Percentiles rank a stretch among this genome's conserved stretches.
phyloP scores from a whole-genome alignment of 2,113 vertebrate genomes.

The Astur gentilis region DNA sequence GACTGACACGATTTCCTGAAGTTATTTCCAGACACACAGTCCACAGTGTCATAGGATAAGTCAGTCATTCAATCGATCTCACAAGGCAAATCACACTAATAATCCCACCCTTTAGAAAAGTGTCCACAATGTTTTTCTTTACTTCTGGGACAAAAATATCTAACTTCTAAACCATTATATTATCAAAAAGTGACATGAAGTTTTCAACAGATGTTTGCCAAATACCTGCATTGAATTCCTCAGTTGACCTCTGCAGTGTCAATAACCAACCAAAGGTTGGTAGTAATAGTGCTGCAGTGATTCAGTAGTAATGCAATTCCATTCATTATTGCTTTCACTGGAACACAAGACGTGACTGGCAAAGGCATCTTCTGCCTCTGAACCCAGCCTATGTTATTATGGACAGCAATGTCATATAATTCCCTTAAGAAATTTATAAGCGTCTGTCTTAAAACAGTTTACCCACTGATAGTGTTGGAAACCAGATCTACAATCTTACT shows the following conservation, averaged over 20 bases:
- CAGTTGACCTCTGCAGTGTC: neutral
- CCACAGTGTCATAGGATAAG: neutral
- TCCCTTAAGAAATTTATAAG: neutral
- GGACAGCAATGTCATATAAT: neutral
- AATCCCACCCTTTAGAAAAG: neutral
- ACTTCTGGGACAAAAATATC: neutral
- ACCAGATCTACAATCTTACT: neutral
- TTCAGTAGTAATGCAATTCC: neutral
- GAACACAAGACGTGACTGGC: neutral
- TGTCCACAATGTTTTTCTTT: neutral
- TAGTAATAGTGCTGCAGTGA: neutral
- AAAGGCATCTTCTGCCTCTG: neutral
- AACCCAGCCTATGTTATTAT: neutral
- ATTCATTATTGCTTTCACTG: neutral
- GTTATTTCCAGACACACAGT: neutral
- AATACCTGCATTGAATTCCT: neutral
- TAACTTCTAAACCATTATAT: neutral
- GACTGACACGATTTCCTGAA: neutral
- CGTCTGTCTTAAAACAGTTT: neutral
- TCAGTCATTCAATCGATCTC: neutral
- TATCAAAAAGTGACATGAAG: neutral
- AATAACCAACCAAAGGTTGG: neutral
- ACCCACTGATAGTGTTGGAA: neutral
- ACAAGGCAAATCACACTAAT: neutral
- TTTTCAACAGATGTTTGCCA: neutral